A percentile compares a stretch with the other conserved stretches of the same genome.
Conservation (phyloP, 2,113 vertebrate species). For the Rhineura floridana region DNA sequence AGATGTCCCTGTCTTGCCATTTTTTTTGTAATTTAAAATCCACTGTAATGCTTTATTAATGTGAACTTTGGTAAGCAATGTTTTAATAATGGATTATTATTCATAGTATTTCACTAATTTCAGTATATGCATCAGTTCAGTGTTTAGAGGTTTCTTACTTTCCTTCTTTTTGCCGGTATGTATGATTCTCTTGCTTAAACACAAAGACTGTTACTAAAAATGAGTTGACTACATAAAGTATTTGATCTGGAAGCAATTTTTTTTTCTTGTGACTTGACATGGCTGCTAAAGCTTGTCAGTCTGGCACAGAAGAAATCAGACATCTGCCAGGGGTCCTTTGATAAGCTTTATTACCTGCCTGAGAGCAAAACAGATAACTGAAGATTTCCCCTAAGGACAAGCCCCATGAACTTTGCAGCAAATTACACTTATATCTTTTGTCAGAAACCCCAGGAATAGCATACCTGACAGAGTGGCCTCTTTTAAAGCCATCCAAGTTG, state of each 20-base stretch:
- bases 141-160: background rate
- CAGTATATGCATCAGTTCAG: background rate
- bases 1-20: background rate
- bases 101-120: background rate
- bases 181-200: background rate
- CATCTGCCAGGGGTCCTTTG: conserved; percentile 5
- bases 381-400: conserved; percentile 19
- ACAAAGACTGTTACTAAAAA: background rate
- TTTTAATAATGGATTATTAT: background rate
- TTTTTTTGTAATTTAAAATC: background rate
- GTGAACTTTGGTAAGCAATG: background rate
- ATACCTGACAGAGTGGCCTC: background rate
- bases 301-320: background rate
- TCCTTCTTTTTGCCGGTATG: background rate
- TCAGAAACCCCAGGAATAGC: conserved; percentile 7
- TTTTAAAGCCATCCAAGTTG: too few species aligned
- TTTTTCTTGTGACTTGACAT: background rate
- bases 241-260: background rate
- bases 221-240: background rate
- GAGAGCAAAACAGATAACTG: conserved; percentile 14
- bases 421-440: conserved; percentile 23
- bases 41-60: background rate
- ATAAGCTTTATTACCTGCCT: conserved; percentile 14
- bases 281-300: background rate
- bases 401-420: conserved; percentile 18